A percentile compares a stretch with the other conserved stretches of the same genome.
Conservation (phyloP, 1,140 invertebrate species). For the Drosophila tsacasi region DNA sequence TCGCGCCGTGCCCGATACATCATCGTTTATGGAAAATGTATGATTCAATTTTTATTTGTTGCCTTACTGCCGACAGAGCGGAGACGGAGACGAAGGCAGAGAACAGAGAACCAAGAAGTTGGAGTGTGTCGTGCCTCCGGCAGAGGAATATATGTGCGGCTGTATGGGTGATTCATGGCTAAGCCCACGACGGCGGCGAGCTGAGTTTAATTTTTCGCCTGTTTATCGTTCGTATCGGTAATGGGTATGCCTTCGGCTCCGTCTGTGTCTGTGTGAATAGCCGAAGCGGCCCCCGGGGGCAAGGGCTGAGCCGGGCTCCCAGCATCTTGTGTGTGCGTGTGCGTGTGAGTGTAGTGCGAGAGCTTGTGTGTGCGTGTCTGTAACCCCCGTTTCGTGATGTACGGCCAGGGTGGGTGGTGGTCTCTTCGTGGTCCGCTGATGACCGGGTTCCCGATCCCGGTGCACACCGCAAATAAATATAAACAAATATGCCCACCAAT, state of each 20-base stretch:
- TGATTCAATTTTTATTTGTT: constrained; percentile 25
- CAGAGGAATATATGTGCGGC: constrained; percentile 12
- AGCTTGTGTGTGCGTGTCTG: neutral
- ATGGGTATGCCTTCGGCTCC: constrained; percentile 10
- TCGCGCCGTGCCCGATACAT: constrained; percentile 8
- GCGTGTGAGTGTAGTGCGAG: neutral
- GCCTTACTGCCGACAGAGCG: constrained; percentile 8
- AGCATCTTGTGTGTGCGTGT: constrained; percentile 13
- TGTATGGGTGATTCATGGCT: constrained; percentile 15
- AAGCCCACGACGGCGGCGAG: constrained; percentile 6
- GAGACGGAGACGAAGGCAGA: neutral
- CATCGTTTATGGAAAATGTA: constrained; percentile 19
- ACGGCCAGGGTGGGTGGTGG: constrained; percentile 7
- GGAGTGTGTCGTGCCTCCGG: constrained; percentile 5
- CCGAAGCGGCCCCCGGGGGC: constrained; percentile 13
- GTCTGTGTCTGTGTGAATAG: constrained; percentile 14
- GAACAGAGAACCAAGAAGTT: constrained; percentile 12
- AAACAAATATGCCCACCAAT: constrained; percentile 15
- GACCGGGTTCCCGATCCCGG: neutral
- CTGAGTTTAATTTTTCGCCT: constrained; percentile 15
- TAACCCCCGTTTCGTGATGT: neutral
- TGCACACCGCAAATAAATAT: constrained; percentile 20
- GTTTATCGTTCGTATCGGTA: constrained; percentile 3
- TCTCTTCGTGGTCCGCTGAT: constrained; percentile 9
- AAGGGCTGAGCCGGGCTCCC: constrained; percentile 17